phyloP scores from a whole-genome alignment of 2,113 vertebrate genomes.

The Ancistrus triradiatus region DNA sequence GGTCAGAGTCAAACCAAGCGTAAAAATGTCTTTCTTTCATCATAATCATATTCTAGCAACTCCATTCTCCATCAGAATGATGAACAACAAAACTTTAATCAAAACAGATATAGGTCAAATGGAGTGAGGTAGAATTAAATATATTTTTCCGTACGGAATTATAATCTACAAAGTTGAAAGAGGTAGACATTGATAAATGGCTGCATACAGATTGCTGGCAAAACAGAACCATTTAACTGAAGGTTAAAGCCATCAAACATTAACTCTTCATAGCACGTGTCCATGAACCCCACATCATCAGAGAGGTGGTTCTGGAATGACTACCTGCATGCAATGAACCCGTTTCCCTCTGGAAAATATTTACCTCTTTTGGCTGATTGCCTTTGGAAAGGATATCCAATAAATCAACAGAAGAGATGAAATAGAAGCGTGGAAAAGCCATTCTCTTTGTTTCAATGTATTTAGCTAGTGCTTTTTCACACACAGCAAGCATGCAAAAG shows the following conservation, averaged over 20 bases:
- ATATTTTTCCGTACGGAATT: background rate
- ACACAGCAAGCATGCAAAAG: slow-evolving; percentile 68
- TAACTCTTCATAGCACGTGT: background rate
- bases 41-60: slow-evolving; percentile 29
- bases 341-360: background rate
- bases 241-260: background rate
- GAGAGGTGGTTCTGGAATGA: background rate
- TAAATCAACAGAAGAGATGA: slow-evolving; percentile 76
- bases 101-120: slow-evolving; percentile 36
- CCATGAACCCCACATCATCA: background rate
- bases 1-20: slow-evolving; percentile 35
- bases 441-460: slow-evolving; percentile 77
- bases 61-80: slow-evolving; percentile 22
- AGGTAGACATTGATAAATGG: background rate
- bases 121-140: slow-evolving; percentile 4
- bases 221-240: background rate
- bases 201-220: background rate
- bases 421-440: slow-evolving; percentile 75
- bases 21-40: slow-evolving; percentile 32
- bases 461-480: slow-evolving; percentile 75
- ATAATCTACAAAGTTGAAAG: background rate
- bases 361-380: slow-evolving; percentile 70
- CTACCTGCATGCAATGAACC: background rate
- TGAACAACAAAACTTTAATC: slow-evolving; percentile 34
- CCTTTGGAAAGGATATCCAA: slow-evolving; percentile 79